A percentile compares a stretch with the other conserved stretches of the same genome.
phyloP scores from a whole-genome alignment of 2,797 vertebrate species.

The Protosalanx chinensis region DNA sequence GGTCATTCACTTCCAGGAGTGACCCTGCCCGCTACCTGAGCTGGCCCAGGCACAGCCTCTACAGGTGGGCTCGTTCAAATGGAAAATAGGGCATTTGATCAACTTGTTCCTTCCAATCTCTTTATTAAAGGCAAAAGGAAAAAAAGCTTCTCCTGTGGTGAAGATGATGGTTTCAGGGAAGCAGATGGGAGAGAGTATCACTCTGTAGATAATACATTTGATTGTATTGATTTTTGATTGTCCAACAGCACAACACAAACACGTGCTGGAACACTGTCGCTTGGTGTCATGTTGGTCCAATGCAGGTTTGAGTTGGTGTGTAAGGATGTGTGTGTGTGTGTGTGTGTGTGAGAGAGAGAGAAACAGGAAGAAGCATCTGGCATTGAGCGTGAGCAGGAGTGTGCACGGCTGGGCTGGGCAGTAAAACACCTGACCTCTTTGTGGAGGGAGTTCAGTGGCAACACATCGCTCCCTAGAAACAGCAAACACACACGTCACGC shows the following conservation, averaged over 20 bases:
- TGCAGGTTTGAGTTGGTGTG: neutral
- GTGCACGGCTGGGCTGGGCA: constrained; percentile 28
- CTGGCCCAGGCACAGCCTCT: neutral
- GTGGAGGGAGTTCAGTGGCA: constrained; percentile 33
- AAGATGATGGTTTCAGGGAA: neutral
- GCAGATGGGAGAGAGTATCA: too few relatives aligned
- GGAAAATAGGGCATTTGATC: constrained; percentile 31
- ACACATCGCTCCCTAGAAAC: constrained; percentile 60
- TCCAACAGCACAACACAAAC: neutral
- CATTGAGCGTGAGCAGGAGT: neutral
- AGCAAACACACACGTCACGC: constrained; percentile 47
- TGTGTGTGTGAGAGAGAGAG: neutral
- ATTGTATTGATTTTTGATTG: neutral
- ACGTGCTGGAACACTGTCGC: neutral
- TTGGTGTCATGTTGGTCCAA: neutral
- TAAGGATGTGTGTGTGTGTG: constrained; percentile 5
- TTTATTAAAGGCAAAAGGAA: constrained; percentile 3
- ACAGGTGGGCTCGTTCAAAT: constrained; percentile 24
- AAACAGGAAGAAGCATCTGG: neutral
- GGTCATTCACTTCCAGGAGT: neutral
- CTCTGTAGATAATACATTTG: too few relatives aligned
- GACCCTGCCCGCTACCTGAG: neutral
- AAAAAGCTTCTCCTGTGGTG: constrained; percentile 21
- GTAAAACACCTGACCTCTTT: constrained; percentile 63
- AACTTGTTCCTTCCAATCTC: constrained; percentile 35